These are phyloP conservation scores for Peribatodes rhomboidaria DNA, from an alignment of 2,888 invertebrate genomes.

Conservation along the genomic window DNA sequence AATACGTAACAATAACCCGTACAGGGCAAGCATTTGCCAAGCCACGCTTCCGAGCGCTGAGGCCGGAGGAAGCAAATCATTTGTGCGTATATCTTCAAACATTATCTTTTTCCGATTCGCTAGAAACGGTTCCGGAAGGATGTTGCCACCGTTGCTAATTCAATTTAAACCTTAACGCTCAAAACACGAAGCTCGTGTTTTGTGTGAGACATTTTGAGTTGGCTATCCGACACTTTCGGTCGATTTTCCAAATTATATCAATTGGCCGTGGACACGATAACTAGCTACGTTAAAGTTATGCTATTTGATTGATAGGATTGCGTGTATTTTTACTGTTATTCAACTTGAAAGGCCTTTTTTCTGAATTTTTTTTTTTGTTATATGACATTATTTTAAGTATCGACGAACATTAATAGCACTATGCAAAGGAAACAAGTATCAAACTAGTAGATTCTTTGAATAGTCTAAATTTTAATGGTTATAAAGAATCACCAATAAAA, in stretches of 20 bases:
- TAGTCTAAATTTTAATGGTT: too few species aligned
- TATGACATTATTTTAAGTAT: too few species aligned
- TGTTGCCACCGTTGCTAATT: constrained; percentile 45
- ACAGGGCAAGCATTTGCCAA: constrained; percentile 54
- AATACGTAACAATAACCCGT: neutral
- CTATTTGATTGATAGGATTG: constrained; percentile 48
- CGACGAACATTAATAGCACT: neutral
- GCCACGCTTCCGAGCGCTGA: constrained; percentile 69
- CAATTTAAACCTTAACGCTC: constrained; percentile 46
- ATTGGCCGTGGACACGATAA: constrained; percentile 51
- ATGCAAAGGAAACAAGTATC: too few species aligned
- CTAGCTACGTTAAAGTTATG: constrained; percentile 34
- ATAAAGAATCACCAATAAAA: too few species aligned
- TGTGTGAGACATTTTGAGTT: constrained; percentile 25
- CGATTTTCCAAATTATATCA: constrained; percentile 63
- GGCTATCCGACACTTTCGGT: constrained; percentile 63
- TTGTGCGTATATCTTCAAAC: constrained; percentile 73
- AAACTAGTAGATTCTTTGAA: too few species aligned
- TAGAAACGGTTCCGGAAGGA: constrained; percentile 76
- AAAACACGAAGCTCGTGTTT: constrained; percentile 22
- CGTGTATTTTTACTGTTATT: constrained; percentile 33
- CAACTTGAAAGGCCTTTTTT: neutral
- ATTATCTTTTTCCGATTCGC: constrained; percentile 81
- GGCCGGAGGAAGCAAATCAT: constrained; percentile 80
- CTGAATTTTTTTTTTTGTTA: too few species aligned